A percentile compares a stretch with the other conserved stretches of the same genome.
phyloP scores from a whole-genome alignment of 1,140 invertebrate genomes.

The Drosophila suzukii region DNA sequence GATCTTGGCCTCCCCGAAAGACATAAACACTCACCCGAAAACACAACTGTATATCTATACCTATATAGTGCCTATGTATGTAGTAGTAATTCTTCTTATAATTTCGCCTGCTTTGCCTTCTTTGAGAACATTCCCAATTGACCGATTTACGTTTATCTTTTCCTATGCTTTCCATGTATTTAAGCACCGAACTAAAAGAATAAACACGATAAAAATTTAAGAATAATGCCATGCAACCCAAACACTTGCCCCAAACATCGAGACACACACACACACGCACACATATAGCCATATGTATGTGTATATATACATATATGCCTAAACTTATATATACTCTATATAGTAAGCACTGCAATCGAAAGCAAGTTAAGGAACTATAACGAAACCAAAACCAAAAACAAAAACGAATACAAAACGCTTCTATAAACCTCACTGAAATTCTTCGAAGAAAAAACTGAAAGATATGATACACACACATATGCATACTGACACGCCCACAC shows the following conservation, averaged over 20 bases:
- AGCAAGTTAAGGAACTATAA: slow-evolving; percentile 50
- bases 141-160: slow-evolving; percentile 31
- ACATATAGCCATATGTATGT: slow-evolving; percentile 24
- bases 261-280: slow-evolving; percentile 7
- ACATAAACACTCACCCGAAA: slow-evolving; percentile 5
- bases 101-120: slow-evolving; percentile 41
- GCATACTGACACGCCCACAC: slow-evolving; percentile 24
- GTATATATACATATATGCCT: slow-evolving; percentile 40
- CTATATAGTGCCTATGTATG: slow-evolving; percentile 25
- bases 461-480: slow-evolving; percentile 21
- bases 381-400: slow-evolving; percentile 28
- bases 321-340: slow-evolving; percentile 53
- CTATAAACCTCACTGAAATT: slow-evolving; percentile 84
- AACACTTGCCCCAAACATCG: neutral
- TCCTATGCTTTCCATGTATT: slow-evolving; percentile 31
- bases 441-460: slow-evolving; percentile 63
- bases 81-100: slow-evolving; percentile 7
- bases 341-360: slow-evolving; percentile 67
- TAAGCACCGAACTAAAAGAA: slow-evolving; percentile 32
- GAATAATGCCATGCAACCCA: slow-evolving; percentile 25
- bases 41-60: slow-evolving; percentile 8
- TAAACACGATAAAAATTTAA: slow-evolving; percentile 2
- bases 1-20: slow-evolving; percentile 1
- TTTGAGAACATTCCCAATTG: slow-evolving; percentile 20
- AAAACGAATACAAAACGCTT: slow-evolving; percentile 63